Conservation (phyloP, 2,888 invertebrate species). For the Caenorhabditis sp. region DNA sequence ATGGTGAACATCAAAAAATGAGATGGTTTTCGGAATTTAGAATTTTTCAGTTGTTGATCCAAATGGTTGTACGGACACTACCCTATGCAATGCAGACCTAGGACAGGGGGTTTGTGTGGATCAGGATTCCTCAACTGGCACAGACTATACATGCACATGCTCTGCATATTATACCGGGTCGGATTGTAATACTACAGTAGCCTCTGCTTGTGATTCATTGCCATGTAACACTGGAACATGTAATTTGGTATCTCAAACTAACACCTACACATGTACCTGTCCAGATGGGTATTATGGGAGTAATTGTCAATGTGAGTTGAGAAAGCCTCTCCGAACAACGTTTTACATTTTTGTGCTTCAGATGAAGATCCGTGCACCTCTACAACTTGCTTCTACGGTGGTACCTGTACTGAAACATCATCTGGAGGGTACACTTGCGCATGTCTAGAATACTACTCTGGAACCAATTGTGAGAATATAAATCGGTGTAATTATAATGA, state of each 20-base stretch:
- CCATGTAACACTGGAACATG: conserved; percentile 37
- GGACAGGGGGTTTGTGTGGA: conserved; percentile 21
- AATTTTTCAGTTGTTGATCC: conserved; percentile 20
- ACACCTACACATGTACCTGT: conserved; percentile 15
- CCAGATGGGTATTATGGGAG: conserved; percentile 5
- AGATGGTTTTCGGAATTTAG: not conserved
- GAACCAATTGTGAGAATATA: conserved; percentile 26
- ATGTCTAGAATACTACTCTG: conserved; percentile 33
- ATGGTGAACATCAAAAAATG: not conserved
- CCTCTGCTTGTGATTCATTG: conserved; percentile 16
- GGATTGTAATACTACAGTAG: conserved; percentile 13
- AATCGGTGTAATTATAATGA: conserved; percentile 38
- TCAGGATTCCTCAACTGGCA: conserved; percentile 1
- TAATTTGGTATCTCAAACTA: conserved; percentile 10
- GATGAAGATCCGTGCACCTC: conserved; percentile 12
- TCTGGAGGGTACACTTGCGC: conserved; percentile 29
- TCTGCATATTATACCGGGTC: conserved; percentile 15
- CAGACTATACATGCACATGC: conserved; percentile 23
- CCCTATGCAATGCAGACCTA: conserved; percentile 6
- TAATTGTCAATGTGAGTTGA: conserved; percentile 11
- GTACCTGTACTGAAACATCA: conserved; percentile 32
- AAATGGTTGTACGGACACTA: not conserved
- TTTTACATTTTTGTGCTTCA: not conserved
- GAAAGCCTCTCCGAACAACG: no score
- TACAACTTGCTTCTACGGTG: conserved; percentile 25